Base-by-base conservation (phyloP, 1,140 invertebrate genomes). In the Heliothis virescens region DNA sequence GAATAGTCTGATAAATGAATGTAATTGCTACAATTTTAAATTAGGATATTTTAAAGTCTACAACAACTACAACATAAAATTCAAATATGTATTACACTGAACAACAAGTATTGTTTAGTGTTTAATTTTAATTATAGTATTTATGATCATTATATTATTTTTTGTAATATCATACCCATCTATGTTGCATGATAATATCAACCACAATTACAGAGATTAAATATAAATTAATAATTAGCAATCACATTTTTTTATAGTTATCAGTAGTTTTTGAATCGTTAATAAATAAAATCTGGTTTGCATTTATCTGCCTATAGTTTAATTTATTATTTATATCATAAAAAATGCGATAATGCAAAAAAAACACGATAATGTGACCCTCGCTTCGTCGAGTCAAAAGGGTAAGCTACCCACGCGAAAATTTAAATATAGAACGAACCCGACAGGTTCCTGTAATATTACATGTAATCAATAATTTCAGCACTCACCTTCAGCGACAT, bases 401-500 rank as follows among this genome's bases (percentile, higher is more conserved):
- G 74, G 60, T 48, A 34, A n/a, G 55, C 53, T 60, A 60, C 72
- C 53, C 72, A 72, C 69, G 69, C 69, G 41, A 72, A 76, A 76
- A 69, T 78, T 41, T 57, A 69, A 53, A 69, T 78, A 76, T 60
- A 74, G 72, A 34, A 9, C 57, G 18, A 60, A 21, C 53, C 18
- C 16, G 29, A 15, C 57, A 47, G 41, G 26, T 4, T 47, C n/a
- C 50, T 47, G 16, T 4, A 48, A 69, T 55, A 21, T 62, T 47
- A 69, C 29, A 55, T 4, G 26, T 10, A 78, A 67, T 78, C 74
- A 76, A 76, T 78, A 69, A 4, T 41, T 34, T 5, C 63, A 69
- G 16, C 29, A 84, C 87, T 86, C 80, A 90, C 88, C 88, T 90
- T 91, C 81, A 91, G 82, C 9, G 90, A 90, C 90, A 91, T 91